Evolutionary conservation across 2,113 vertebrate genomes (phyloP).

Genomic region (Cromileptes altivelis): DNA sequence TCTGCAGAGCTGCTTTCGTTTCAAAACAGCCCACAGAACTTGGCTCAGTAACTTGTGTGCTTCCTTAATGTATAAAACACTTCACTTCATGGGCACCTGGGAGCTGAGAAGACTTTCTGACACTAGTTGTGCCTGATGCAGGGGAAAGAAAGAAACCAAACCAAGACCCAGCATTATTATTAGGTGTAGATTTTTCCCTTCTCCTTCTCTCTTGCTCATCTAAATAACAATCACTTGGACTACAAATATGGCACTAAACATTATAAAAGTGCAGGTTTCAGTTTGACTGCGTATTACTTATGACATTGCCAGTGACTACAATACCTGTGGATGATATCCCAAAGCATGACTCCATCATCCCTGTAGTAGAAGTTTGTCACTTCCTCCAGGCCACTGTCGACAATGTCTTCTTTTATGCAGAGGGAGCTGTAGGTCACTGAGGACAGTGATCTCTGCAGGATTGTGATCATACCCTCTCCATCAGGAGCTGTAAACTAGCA

Average conservation of each 20-base stretch:
- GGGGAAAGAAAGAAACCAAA: not conserved
- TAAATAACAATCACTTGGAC: not conserved
- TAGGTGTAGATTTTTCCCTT: not conserved
- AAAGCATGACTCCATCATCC: conserved; percentile 22
- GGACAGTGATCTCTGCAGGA: conserved; percentile 59
- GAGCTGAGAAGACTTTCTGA: not conserved
- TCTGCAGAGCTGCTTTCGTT: conserved; percentile 7
- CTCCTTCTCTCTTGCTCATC: not conserved
- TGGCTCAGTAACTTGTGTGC: conserved; percentile 10
- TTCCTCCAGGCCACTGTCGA: conserved; percentile 63
- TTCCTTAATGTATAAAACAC: not conserved
- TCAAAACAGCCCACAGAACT: not conserved
- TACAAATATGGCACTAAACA: not conserved
- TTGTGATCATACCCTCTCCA: conserved; percentile 24
- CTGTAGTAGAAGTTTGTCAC: conserved; percentile 80
- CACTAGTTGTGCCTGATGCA: not conserved
- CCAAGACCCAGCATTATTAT: not conserved
- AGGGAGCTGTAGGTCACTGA: conserved; percentile 81
- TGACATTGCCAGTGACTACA: not conserved
- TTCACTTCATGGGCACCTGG: not conserved
- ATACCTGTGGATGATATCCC: conserved; percentile 83
- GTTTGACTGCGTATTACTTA: too few relatives aligned
- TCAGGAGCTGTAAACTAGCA: conserved; percentile 68
- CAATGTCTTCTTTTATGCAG: conserved; percentile 84
- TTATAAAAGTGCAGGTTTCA: not conserved